Evolutionary conservation across 2,797 vertebrate species (phyloP), one percentile per base, ranked within the genome.

Genomic region (Allobates femoralis): DNA sequence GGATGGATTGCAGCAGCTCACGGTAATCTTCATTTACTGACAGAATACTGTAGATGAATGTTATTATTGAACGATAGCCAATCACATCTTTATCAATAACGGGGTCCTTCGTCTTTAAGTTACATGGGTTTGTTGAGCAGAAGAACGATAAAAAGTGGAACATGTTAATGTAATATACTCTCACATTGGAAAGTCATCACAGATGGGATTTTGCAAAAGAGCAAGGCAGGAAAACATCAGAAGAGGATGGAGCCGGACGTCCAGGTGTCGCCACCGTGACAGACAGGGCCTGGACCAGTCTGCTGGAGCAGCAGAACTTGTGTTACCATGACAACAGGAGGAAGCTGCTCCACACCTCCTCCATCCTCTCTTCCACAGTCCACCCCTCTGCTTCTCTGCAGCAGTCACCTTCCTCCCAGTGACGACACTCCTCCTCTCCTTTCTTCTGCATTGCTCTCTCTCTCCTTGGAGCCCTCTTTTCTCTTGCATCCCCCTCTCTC

Each of bases 271-370:
- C 41, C 23, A 26, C 51, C 26, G 12, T 79, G 75, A 55, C 58
- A 50, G 58, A 5, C 46, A 23, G 50, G 26, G n/a, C 32, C 28
- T 78, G 80, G 60, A 81, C 71, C 79, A 82, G 64, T 79, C 73
- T 55, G 64, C 23, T 58, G 18, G 58, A 58, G 34, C 73, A 78
- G 62, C 26, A 78, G 79, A 78, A 30, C 76, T 79, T 41, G 41
- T 87, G 86, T 87, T 87, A 30, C 86, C 86, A 84, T 87, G 77
- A 64, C 86, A 87, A 87, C 82, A 75, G 32, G 81, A 76, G 51
- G 16, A 76, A 30, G 53, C 66, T 51, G 80, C 11, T 30, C 50
- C 41, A 46, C 76, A 73, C 81, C 75, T 64, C 86, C 86, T 62
- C 81, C 81, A 41, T 56, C 60, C 10, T 74, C 28, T 14, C 1